phyloP scores from a whole-genome alignment of 92 coral and sea anemone species.

The Porites cylindrica region DNA sequence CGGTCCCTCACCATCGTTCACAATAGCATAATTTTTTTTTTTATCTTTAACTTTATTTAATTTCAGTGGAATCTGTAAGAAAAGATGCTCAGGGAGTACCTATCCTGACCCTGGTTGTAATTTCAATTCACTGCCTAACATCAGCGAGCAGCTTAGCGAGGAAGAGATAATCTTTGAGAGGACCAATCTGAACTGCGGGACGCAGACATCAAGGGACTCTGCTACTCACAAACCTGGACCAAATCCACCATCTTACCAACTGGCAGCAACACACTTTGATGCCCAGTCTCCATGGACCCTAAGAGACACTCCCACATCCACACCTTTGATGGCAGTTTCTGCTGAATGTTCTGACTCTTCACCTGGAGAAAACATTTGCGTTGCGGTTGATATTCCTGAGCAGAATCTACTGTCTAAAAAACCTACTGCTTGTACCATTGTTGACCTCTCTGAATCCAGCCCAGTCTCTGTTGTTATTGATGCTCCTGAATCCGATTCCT shows the following conservation, averaged over 20 bases:
- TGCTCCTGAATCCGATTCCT: neutral
- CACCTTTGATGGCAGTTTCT: conserved; percentile 10
- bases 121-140: neutral
- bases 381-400: too few relatives aligned
- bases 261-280: neutral
- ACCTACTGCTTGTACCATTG: neutral
- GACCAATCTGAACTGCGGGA: neutral
- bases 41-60: too few relatives aligned
- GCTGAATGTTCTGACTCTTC: too few relatives aligned
- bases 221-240: neutral
- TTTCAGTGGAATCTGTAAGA: neutral
- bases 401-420: too few relatives aligned
- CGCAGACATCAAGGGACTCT: neutral
- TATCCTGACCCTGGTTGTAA: neutral
- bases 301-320: neutral
- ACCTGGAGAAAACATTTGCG: too few relatives aligned
- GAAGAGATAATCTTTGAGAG: neutral
- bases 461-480: neutral
- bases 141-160: neutral
- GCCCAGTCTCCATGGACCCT: neutral
- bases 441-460: too few relatives aligned
- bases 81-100: neutral
- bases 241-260: neutral
- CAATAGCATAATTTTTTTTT: neutral
- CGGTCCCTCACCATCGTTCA: neutral